Percentiles rank a stretch among this genome's conserved stretches.
Conservation (phyloP, 2,888 invertebrate genomes). For the Idaea dimidiata region DNA sequence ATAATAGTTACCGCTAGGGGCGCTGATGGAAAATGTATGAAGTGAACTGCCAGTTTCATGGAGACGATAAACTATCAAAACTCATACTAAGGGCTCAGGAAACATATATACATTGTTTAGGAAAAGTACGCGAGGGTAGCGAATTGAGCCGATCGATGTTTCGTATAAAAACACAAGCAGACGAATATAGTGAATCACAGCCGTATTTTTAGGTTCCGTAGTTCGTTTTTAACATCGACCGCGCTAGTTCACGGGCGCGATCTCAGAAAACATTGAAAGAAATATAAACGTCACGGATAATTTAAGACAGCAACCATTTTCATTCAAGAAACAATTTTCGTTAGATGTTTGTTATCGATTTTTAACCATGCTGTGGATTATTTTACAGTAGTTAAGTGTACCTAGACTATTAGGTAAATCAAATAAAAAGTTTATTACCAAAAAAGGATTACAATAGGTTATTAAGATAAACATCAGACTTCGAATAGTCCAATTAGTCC, state of each 20-base stretch:
- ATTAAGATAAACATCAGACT: too few relatives aligned
- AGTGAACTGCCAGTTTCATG: too few relatives aligned
- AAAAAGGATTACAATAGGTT: too few relatives aligned
- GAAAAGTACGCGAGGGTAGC: slow-evolving; percentile 14
- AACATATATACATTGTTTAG: slow-evolving; percentile 20
- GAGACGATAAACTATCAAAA: too few relatives aligned
- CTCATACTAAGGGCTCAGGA: too few relatives aligned
- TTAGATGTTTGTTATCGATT: neutral
- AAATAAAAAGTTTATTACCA: too few relatives aligned
- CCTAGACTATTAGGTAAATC: too few relatives aligned
- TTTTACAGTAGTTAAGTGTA: neutral
- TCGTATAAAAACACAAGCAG: slow-evolving; percentile 23
- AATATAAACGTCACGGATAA: slow-evolving; percentile 6
- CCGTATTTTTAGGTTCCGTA: slow-evolving; percentile 37
- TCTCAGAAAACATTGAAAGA: slow-evolving; percentile 9
- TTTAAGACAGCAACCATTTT: neutral
- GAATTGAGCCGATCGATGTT: slow-evolving; percentile 10
- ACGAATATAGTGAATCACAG: slow-evolving; percentile 38
- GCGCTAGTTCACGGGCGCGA: slow-evolving; percentile 54
- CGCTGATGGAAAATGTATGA: too few relatives aligned
- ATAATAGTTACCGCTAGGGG: too few relatives aligned
- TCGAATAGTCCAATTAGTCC: too few relatives aligned
- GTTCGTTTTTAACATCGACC: slow-evolving; percentile 48
- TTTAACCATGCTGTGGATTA: neutral
- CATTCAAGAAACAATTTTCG: neutral